These are phyloP conservation scores for Drosophila peninsularis DNA, from an alignment of 2,888 invertebrate genomes.

Conservation along the genomic window DNA sequence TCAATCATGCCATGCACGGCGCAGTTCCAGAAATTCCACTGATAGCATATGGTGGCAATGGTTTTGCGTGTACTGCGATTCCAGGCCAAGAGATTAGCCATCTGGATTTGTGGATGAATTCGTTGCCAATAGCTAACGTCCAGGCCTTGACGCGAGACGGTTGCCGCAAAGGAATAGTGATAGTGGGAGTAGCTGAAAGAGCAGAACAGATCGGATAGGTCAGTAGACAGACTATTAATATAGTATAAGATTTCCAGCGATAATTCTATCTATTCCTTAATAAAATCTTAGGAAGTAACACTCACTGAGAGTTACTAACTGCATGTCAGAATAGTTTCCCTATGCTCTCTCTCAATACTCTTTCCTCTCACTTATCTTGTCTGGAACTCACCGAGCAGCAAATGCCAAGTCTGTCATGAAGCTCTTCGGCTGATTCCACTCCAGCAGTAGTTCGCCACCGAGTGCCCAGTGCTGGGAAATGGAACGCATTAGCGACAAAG, in stretches of 20 bases:
- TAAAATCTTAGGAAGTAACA: too few relatives aligned
- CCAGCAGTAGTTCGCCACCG: slow-evolving; percentile 81
- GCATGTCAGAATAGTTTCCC: too few relatives aligned
- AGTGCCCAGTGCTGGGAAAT: slow-evolving; percentile 78
- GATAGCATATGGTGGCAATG: slow-evolving; percentile 83
- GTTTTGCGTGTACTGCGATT: slow-evolving; percentile 77
- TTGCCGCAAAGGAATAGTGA: slow-evolving; percentile 79
- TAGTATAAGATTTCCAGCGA: too few relatives aligned
- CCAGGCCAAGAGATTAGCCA: slow-evolving; percentile 82
- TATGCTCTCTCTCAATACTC: too few relatives aligned
- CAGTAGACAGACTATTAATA: too few relatives aligned
- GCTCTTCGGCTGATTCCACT: slow-evolving; percentile 78
- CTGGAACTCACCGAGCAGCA: slow-evolving; percentile 71
- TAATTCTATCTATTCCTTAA: too few relatives aligned
- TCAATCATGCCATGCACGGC: slow-evolving; percentile 82
- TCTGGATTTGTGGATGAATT: slow-evolving; percentile 81
- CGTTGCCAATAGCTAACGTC: slow-evolving; percentile 84
- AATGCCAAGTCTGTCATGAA: slow-evolving; percentile 75
- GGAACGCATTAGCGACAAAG: slow-evolving; percentile 82
- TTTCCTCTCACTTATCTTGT: neutral
- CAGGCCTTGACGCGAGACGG: slow-evolving; percentile 80
- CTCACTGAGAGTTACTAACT: too few relatives aligned
- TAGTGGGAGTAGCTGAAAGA: slow-evolving; percentile 74
- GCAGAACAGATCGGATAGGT: too few relatives aligned
- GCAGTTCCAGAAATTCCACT: slow-evolving; percentile 82